Evolutionary conservation across 2,113 vertebrate genomes (phyloP), one percentile per base, ranked within the genome.

Genomic region (Illadopsis cleaveri): DNA sequence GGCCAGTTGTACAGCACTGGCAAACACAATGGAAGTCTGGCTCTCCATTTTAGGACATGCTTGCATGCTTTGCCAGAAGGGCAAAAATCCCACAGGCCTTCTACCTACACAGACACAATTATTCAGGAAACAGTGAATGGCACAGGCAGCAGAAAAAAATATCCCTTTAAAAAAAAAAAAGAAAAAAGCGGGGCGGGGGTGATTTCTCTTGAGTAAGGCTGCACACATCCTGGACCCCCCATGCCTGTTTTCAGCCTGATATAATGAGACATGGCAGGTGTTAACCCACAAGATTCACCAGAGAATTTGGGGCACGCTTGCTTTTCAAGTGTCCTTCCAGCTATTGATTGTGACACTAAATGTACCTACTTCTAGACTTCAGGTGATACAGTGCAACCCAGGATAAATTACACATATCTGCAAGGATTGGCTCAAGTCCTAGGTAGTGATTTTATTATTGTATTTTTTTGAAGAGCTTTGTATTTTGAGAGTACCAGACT

Each of bases 251-350:
- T 96, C 27, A 82, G 23, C 27, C 17, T 77, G 24, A 51, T 90
- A 27, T 76, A 93, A 82, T 69, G 53, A 38, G 28, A 77, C 24
- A 42, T 91, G 37, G 77, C 40, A 95, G 35, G 50, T 94, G 51
- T 86, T 96, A 93, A 66, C 57, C 23, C 47, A 65, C 11, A 70
- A 83, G 65, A 69, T 82, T 37, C 44, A 68, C n/a, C 47, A 54
- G 69, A 95, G 86, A 91, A 73, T 91, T 82, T 80, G 44, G 33
- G 57, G 44, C 42, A 73, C 5, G 3, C 68, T 84, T 94, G 71
- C 81, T 96, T 95, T 95, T 90, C 65, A 86, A 88, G 24, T 51
- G 88, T 92, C 93, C 93, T 97, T 97, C 72, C 69, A 71, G 54
- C 61, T 97, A 95, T 93, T 89, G 93, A 93, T 96, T 95, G 37